Base-by-base conservation (phyloP, 2,888 invertebrate genomes). In the Plebejus melissa region DNA sequence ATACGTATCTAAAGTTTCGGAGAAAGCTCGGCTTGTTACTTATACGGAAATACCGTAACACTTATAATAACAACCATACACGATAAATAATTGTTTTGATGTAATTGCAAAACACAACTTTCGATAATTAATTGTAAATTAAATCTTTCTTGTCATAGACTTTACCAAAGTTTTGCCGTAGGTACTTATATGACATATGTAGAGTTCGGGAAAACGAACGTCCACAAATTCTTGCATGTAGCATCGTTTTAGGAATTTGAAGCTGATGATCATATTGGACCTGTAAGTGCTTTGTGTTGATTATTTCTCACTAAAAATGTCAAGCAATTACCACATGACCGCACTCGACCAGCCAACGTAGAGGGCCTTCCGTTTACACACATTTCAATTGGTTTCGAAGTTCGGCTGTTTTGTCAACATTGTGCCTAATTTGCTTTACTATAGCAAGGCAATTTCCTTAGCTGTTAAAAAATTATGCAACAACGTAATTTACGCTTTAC, bases 301-400 rank as follows among this genome's bases (percentile, higher is more conserved):
- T 54, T 28, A 65, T 65, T 28, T 65, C 13, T 28, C 11, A 32
- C 11, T 65, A 65, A 65, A 41, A 70, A 22, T 70, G 70, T 70
- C 70, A 70, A 22, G 36, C 32, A 41, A 41, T 90, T 89, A 83
- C 89, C 83, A 87, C 89, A 91, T 82, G 87, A 91, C 92, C 91
- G 91, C 82, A 82, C 86, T 90, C 86, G 88, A 85, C 87, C 90
- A 87, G 87, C 85, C 85, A 83, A 82, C 80, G 36, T 54, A 84
- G 82, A 87, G 88, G 87, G 87, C 86, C 88, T 90, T 90, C 90
- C 90, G 91, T 90, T 91, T 90, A 88, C 90, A 89, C 88, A 90
- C 82, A 87, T 87, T 88, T 86, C 86, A 86, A 91, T 90, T 91
- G 87, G 83, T 82, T 70, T 50, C 50, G 82, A 81, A 79, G 78